phyloP scores from a whole-genome alignment of 37 sponge, comb jelly and placozoan species.

The Amphimedon queenslandica region DNA sequence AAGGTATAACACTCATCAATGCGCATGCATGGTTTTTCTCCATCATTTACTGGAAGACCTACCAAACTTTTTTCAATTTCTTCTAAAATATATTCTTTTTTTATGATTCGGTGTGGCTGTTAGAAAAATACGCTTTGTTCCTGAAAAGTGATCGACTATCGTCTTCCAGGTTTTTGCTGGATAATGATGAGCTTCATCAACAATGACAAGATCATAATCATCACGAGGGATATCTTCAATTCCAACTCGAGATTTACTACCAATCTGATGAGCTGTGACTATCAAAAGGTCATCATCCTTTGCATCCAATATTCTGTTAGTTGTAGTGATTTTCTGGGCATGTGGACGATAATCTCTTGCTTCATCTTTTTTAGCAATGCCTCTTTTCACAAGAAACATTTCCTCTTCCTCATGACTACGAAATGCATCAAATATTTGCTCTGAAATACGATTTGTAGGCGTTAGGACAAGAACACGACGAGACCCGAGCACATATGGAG shows the following conservation, averaged over 20 bases:
- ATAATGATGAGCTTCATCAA: conserved; percentile 40
- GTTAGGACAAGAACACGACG: conserved; percentile 23
- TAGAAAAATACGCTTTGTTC: neutral
- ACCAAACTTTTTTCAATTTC: too few relatives aligned
- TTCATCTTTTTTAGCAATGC: neutral
- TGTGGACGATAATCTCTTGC: neutral
- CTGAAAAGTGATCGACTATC: conserved; percentile 10
- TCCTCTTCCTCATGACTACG: neutral
- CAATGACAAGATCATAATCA: conserved; percentile 18
- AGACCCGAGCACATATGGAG: neutral
- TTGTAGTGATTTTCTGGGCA: neutral
- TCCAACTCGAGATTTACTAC: neutral
- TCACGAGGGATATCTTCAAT: neutral
- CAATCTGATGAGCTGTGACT: neutral
- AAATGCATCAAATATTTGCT: conserved; percentile 6
- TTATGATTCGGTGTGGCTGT: too few relatives aligned
- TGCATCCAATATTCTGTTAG: neutral
- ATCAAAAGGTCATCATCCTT: neutral
- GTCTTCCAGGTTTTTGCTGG: conserved; percentile 24
- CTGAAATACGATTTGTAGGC: conserved; percentile 17
- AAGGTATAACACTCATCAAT: too few relatives aligned
- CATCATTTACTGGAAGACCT: too few relatives aligned
- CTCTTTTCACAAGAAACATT: neutral
- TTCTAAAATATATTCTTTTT: too few relatives aligned
- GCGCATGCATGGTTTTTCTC: too few relatives aligned